A percentile compares a stretch with the other conserved stretches of the same genome.
Evolutionary conservation across 1,140 invertebrate genomes (phyloP).

Genomic region (Agraylea sexmaculata): DNA sequence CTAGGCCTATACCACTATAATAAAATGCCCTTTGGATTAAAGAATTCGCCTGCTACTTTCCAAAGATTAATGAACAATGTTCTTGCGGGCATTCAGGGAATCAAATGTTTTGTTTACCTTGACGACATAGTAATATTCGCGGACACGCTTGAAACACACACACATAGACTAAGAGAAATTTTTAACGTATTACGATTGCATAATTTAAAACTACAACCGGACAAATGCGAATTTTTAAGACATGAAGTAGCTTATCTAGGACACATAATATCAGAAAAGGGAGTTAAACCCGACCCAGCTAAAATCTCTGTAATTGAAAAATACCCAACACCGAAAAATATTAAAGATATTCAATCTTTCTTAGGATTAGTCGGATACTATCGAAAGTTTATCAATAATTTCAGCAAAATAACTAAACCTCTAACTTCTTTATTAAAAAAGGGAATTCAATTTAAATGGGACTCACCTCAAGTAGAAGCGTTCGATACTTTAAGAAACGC

Average conservation of each 20-base stretch:
- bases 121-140: slow-evolving; percentile 29
- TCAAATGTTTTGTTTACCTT: slow-evolving; percentile 27
- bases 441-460: slow-evolving; percentile 24
- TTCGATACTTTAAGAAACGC: slow-evolving; percentile 24
- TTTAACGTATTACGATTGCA: slow-evolving; percentile 26
- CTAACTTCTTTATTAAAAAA: slow-evolving; percentile 28
- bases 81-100: slow-evolving; percentile 20
- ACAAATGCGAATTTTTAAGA: slow-evolving; percentile 29
- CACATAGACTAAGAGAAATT: slow-evolving; percentile 22
- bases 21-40: slow-evolving; percentile 31
- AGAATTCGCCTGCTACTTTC: slow-evolving; percentile 23
- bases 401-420: slow-evolving; percentile 26
- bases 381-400: slow-evolving; percentile 30
- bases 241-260: slow-evolving; percentile 34
- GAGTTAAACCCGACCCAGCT: slow-evolving; percentile 30
- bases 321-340: slow-evolving; percentile 29
- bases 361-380: slow-evolving; percentile 35
- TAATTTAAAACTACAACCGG: slow-evolving; percentile 29
- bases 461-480: slow-evolving; percentile 19
- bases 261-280: slow-evolving; percentile 28
- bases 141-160: slow-evolving; percentile 23
- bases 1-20: slow-evolving; percentile 26
- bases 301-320: slow-evolving; percentile 30
- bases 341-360: slow-evolving; percentile 31
- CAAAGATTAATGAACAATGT: slow-evolving; percentile 25